These are phyloP conservation scores for Myzus persicae DNA, from an alignment of 1,140 invertebrate species.

Conservation along the genomic window DNA sequence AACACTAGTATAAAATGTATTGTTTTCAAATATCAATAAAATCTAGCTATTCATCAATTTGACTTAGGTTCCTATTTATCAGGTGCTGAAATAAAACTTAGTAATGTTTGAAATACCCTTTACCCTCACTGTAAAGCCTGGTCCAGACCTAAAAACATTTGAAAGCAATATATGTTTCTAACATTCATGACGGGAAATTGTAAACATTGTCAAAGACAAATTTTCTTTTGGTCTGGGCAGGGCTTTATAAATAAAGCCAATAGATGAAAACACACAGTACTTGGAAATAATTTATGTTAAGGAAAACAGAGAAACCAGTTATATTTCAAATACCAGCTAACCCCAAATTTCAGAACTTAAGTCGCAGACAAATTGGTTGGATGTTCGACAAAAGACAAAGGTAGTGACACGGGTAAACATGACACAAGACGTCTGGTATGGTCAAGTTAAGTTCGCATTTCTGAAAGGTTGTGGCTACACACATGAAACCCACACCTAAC, in stretches of 20 bases:
- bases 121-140: no score
- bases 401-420: background rate
- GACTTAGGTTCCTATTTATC: background rate
- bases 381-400: background rate
- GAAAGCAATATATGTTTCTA: no score
- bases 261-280: background rate
- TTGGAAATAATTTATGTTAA: background rate
- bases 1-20: no score
- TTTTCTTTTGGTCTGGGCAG: no score
- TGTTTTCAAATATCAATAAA: no score
- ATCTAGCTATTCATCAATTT: background rate
- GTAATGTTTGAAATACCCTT: background rate
- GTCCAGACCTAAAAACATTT: no score
- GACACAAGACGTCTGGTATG: no score
- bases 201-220: no score
- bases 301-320: background rate
- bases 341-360: background rate
- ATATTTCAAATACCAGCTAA: no score
- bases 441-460: no score
- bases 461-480: background rate
- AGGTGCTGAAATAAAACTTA: background rate
- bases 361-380: background rate
- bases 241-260: background rate
- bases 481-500: no score
- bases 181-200: no score